phyloP scores from a whole-genome alignment of 2,797 vertebrate species.

The Sebastes iracundus region DNA sequence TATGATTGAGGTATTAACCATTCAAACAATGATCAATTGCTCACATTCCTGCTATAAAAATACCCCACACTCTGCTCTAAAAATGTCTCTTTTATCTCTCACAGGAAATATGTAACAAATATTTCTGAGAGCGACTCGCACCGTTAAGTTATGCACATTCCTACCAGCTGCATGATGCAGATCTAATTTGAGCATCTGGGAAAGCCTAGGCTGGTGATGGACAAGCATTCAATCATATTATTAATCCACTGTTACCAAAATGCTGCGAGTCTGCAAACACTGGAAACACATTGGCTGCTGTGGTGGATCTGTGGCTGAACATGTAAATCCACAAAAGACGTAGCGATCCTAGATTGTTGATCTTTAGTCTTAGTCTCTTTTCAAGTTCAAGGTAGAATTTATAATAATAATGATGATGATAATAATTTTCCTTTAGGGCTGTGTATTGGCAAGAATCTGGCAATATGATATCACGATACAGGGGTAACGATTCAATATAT shows the following conservation, averaged over 20 bases:
- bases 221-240: neutral
- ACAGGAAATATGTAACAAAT: neutral
- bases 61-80: neutral
- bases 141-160: neutral
- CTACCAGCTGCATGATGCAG: neutral
- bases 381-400: neutral
- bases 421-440: neutral
- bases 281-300: neutral
- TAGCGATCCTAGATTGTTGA: neutral
- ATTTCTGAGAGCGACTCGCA: neutral
- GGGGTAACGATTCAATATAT: no score
- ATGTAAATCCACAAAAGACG: neutral
- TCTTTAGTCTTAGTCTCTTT: neutral
- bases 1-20: slow-evolving; percentile 14
- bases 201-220: neutral
- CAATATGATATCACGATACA: no score
- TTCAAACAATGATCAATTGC: neutral
- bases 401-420: neutral
- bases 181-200: slow-evolving; percentile 10
- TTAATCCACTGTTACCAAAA: neutral
- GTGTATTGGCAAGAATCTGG: no score
- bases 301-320: neutral
- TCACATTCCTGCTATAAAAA: neutral
- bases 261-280: neutral
- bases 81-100: neutral